These are phyloP conservation scores for Schrankia costaestrigalis DNA, from an alignment of 2,888 invertebrate genomes.

Conservation along the genomic window DNA sequence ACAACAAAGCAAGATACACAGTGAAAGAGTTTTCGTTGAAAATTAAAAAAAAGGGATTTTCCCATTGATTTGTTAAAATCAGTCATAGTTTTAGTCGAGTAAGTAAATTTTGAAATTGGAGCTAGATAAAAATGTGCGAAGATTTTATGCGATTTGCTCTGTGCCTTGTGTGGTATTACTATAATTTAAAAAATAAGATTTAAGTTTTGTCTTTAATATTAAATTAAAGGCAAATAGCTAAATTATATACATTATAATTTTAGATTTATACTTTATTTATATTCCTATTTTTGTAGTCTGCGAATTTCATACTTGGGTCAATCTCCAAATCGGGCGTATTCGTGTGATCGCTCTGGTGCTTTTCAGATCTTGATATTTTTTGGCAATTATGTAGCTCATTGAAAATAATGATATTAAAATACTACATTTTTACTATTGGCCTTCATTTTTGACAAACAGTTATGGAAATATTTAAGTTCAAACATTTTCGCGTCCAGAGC, in stretches of 20 bases:
- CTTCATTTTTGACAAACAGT: too few relatives aligned
- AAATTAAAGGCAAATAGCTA: slow-evolving; percentile 7
- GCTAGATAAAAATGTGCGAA: slow-evolving; percentile 3
- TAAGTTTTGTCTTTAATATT: slow-evolving; percentile 11
- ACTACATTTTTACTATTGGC: too few relatives aligned
- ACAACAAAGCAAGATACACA: too few relatives aligned
- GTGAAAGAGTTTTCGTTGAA: neutral
- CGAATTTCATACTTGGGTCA: too few relatives aligned
- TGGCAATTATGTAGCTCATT: too few relatives aligned
- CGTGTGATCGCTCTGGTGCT: too few relatives aligned
- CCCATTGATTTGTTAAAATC: slow-evolving; percentile 21
- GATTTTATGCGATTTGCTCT: slow-evolving; percentile 23
- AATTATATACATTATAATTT: slow-evolving; percentile 12
- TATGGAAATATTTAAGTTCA: too few relatives aligned
- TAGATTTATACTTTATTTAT: slow-evolving; percentile 23
- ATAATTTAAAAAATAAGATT: too few relatives aligned
- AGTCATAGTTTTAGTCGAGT: slow-evolving; percentile 29
- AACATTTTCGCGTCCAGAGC: too few relatives aligned
- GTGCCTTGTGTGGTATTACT: slow-evolving; percentile 32
- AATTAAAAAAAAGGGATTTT: slow-evolving; percentile 11
- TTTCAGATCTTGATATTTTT: too few relatives aligned
- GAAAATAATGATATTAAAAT: too few relatives aligned
- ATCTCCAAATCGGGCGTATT: too few relatives aligned
- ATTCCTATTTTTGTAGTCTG: slow-evolving; percentile 10
- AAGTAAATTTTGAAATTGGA: slow-evolving; percentile 9